Percentiles rank a stretch among this genome's conserved stretches.
Evolutionary conservation across 2,797 vertebrate genomes (phyloP).

Genomic region (Macropodus opercularis): DNA sequence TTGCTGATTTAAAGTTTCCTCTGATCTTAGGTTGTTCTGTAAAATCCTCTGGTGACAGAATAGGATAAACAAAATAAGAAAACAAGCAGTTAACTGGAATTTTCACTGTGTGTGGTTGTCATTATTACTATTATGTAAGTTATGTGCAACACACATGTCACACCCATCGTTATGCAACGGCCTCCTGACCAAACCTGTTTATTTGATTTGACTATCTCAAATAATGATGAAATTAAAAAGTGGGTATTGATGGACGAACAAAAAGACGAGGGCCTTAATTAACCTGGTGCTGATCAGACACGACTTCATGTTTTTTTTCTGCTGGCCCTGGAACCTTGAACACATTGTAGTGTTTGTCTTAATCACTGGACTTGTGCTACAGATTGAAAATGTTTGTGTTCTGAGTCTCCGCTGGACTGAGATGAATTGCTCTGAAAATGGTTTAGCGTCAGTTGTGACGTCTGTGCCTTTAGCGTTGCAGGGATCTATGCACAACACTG

Average conservation of each 20-base stretch:
- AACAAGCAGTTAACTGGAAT: neutral
- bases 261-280: too few relatives aligned
- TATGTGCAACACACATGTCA: too few relatives aligned
- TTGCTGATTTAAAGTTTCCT: too few relatives aligned
- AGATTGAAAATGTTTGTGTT: neutral
- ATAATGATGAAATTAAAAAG: too few relatives aligned
- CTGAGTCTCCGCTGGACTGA: conserved; percentile 30
- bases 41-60: too few relatives aligned
- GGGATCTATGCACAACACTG: conserved; percentile 23
- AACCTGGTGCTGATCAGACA: too few relatives aligned
- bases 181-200: neutral
- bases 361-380: neutral
- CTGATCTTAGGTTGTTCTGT: too few relatives aligned
- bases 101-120: neutral
- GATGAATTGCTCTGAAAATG: conserved; percentile 27
- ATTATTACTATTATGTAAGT: neutral
- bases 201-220: too few relatives aligned
- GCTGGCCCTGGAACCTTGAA: neutral
- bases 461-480: conserved; percentile 13
- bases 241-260: too few relatives aligned
- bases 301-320: too few relatives aligned
- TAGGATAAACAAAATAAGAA: too few relatives aligned
- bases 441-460: conserved; percentile 16
- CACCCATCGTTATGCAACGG: neutral
- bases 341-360: neutral